A percentile compares a stretch with the other conserved stretches of the same genome.
Evolutionary conservation across 1,140 invertebrate species (phyloP).

Genomic region (Eubasilissa regina): DNA sequence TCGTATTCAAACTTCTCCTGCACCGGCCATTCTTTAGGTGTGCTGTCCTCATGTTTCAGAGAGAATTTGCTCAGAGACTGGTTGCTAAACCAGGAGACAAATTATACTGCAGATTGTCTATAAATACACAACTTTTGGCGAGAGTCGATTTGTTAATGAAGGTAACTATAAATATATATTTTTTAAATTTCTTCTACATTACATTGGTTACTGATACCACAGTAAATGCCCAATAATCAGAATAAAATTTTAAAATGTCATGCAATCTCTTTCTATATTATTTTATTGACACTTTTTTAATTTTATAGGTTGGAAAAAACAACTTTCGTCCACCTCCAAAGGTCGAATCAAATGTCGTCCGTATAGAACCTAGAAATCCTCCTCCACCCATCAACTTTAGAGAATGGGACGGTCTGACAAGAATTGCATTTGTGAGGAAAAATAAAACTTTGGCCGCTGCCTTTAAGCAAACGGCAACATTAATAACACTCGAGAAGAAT

Average conservation of each 20-base stretch:
- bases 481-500: slow-evolving; percentile 92
- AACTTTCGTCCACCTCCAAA: slow-evolving; percentile 99
- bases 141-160: slow-evolving; percentile 98
- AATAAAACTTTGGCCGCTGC: slow-evolving; percentile 92
- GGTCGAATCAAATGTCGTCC: slow-evolving; percentile 98
- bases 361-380: slow-evolving; percentile 97
- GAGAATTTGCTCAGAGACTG: slow-evolving; percentile 97
- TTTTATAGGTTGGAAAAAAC: slow-evolving; percentile 90
- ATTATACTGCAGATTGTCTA: slow-evolving; percentile 95
- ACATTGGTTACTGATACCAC: no score
- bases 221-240: no score
- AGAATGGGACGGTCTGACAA: slow-evolving; percentile 97
- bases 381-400: slow-evolving; percentile 96
- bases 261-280: no score
- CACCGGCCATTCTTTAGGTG: slow-evolving; percentile 92
- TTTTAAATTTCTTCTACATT: not conserved
- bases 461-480: slow-evolving; percentile 89
- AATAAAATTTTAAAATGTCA: no score
- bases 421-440: slow-evolving; percentile 95
- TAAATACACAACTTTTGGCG: slow-evolving; percentile 97
- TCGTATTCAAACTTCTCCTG: slow-evolving; percentile 97
- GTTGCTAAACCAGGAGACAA: slow-evolving; percentile 98
- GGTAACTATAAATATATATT: slow-evolving; percentile 70
- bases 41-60: slow-evolving; percentile 99
- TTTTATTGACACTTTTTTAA: not conserved